Evolutionary conservation across 2,113 vertebrate genomes (phyloP).

Genomic region (Xiphophorus couchianus): DNA sequence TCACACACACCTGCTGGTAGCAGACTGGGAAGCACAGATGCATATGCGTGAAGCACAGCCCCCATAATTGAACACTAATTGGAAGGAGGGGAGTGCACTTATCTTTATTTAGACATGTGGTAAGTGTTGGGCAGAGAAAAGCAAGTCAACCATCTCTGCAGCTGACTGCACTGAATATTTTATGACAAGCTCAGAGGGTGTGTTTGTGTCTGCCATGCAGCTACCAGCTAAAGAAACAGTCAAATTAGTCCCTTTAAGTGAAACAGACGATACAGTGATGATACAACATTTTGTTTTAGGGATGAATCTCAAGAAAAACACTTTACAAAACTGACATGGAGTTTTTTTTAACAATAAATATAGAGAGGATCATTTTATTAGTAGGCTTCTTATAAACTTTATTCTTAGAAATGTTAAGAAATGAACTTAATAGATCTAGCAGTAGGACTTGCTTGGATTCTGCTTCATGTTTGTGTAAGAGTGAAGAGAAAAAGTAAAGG

Average conservation of each 20-base stretch:
- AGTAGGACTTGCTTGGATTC: slow-evolving; percentile 27
- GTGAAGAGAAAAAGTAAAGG: slow-evolving; percentile 50
- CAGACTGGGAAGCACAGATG: slow-evolving; percentile 67
- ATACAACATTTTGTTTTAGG: background rate
- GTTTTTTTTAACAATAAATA: background rate
- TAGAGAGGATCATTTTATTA: background rate
- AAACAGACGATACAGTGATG: background rate
- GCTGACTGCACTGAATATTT: slow-evolving; percentile 82
- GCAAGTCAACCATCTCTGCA: slow-evolving; percentile 69
- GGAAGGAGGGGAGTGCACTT: slow-evolving; percentile 48
- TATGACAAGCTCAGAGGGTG: slow-evolving; percentile 59
- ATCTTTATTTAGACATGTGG: slow-evolving; percentile 80
- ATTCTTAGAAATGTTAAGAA: background rate
- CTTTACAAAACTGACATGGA: background rate
- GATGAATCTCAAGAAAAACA: background rate
- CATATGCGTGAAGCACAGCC: slow-evolving; percentile 60
- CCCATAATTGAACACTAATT: slow-evolving; percentile 76
- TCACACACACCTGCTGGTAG: slow-evolving; percentile 39
- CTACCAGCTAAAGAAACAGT: background rate
- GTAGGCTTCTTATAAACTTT: background rate
- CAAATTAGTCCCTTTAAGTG: background rate
- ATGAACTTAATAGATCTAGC: slow-evolving; percentile 1
- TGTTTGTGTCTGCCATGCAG: background rate
- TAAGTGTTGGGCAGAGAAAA: slow-evolving; percentile 60
- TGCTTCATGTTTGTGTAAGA: slow-evolving; percentile 57